A percentile compares a stretch with the other conserved stretches of the same genome.
These are phyloP conservation scores for Argyrosomus japonicus DNA, from an alignment of 2,113 vertebrate genomes.

Conservation along the genomic window DNA sequence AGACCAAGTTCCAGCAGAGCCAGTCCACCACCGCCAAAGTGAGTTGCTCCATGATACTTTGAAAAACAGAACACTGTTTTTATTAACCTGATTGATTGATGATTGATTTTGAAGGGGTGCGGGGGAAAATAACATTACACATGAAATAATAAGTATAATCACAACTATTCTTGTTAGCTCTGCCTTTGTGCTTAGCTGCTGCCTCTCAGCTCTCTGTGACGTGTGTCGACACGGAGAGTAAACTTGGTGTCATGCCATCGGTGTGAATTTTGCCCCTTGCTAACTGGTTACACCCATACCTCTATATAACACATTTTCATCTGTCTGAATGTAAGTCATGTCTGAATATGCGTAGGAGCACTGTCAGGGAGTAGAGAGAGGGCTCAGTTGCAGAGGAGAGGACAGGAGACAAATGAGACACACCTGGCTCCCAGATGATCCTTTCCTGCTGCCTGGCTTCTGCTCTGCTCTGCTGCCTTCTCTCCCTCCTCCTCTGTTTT, in stretches of 20 bases:
- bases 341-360: slow-evolving; percentile 34
- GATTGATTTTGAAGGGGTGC: neutral
- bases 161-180: slow-evolving; percentile 10
- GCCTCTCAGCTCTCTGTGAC: slow-evolving; percentile 20
- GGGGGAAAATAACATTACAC: neutral
- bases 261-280: slow-evolving; percentile 22
- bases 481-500: slow-evolving; percentile 35
- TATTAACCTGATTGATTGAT: neutral
- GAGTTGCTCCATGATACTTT: slow-evolving; percentile 61
- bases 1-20: slow-evolving; percentile 71
- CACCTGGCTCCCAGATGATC: slow-evolving; percentile 65
- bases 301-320: slow-evolving; percentile 20
- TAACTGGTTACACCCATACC: slow-evolving; percentile 10
- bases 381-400: slow-evolving; percentile 41
- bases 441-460: slow-evolving; percentile 69
- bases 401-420: slow-evolving; percentile 52
- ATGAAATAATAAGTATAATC: neutral
- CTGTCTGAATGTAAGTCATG: slow-evolving; percentile 22
- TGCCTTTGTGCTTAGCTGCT: slow-evolving; percentile 24
- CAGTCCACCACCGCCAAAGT: slow-evolving; percentile 84
- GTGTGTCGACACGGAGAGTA: slow-evolving; percentile 2
- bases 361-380: slow-evolving; percentile 32
- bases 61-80: neutral
- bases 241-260: slow-evolving; percentile 10
- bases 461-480: slow-evolving; percentile 61